Percentiles rank a stretch among this genome's conserved stretches.
Conservation (phyloP, 2,797 vertebrate genomes). For the Sebastes glaucus region DNA sequence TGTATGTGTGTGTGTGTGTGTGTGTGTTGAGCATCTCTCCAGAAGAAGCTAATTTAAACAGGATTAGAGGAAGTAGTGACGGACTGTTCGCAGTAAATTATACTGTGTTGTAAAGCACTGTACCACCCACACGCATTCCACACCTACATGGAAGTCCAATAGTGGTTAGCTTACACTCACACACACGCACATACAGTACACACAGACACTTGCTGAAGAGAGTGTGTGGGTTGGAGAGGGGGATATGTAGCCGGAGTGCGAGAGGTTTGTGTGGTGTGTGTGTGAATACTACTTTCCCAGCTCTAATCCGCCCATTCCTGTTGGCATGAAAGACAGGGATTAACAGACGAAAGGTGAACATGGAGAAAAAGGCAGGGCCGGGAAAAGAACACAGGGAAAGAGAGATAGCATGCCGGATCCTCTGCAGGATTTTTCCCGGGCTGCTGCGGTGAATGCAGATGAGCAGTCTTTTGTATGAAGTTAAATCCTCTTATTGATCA, state of each 20-base stretch:
- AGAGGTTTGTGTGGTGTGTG: slow-evolving; percentile 49
- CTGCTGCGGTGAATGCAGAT: slow-evolving; percentile 62
- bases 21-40: slow-evolving; percentile 16
- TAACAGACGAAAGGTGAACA: slow-evolving; percentile 77
- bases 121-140: slow-evolving; percentile 50
- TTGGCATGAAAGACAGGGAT: slow-evolving; percentile 76
- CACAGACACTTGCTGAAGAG: not conserved
- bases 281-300: slow-evolving; percentile 62
- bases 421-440: slow-evolving; percentile 49
- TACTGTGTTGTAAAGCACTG: slow-evolving; percentile 46
- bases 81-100: slow-evolving; percentile 58
- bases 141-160: slow-evolving; percentile 51
- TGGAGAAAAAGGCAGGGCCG: slow-evolving; percentile 59
- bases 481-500: slow-evolving; percentile 73
- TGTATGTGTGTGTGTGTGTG: not conserved
- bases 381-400: slow-evolving; percentile 56
- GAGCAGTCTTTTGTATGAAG: slow-evolving; percentile 62
- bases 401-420: slow-evolving; percentile 50
- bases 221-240: slow-evolving; percentile 22
- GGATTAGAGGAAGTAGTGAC: slow-evolving; percentile 63
- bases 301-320: slow-evolving; percentile 76
- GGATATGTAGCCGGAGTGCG: slow-evolving; percentile 28
- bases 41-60: slow-evolving; percentile 62
- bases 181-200: not conserved
- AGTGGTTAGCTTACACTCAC: slow-evolving; percentile 2